These are phyloP conservation scores for Verasper variegatus DNA, from an alignment of 2,113 vertebrate genomes.

Conservation along the genomic window DNA sequence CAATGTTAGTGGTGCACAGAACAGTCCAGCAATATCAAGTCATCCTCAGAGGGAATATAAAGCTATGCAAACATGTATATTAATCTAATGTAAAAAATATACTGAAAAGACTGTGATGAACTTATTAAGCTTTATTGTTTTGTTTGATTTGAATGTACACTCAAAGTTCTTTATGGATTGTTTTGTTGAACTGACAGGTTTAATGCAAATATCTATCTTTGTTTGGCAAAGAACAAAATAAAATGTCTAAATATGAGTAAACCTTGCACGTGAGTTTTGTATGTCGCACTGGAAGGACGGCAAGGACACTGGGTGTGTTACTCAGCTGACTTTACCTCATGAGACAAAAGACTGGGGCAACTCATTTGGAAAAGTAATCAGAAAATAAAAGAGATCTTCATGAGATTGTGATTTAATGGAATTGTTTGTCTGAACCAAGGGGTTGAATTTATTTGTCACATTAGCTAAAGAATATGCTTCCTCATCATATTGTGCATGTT, in stretches of 20 bases:
- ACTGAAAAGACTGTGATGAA: background rate
- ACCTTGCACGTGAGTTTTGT: conserved; percentile 11
- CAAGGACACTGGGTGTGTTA: no score
- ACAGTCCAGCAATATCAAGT: conserved; percentile 16
- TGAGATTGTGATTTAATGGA: no score
- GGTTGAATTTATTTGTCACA: no score
- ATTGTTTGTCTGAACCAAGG: no score
- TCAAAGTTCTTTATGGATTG: conserved; percentile 17
- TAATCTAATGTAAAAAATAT: background rate
- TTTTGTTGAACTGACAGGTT: conserved; percentile 18
- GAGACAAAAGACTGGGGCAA: no score
- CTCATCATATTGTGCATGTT: background rate
- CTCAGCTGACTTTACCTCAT: no score
- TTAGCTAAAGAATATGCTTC: no score
- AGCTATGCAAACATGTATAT: conserved; percentile 46
- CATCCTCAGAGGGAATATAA: conserved; percentile 24
- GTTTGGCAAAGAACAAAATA: conserved; percentile 32
- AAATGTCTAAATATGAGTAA: conserved; percentile 13
- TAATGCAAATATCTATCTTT: background rate
- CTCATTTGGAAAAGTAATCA: no score
- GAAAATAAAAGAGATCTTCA: no score
- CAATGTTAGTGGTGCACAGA: background rate
- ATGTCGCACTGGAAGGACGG: no score
- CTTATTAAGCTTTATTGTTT: conserved; percentile 2
- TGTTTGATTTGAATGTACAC: conserved; percentile 32